These are phyloP conservation scores for Oscheius sp. DNA, from an alignment of 2,888 invertebrate species.

Conservation along the genomic window DNA sequence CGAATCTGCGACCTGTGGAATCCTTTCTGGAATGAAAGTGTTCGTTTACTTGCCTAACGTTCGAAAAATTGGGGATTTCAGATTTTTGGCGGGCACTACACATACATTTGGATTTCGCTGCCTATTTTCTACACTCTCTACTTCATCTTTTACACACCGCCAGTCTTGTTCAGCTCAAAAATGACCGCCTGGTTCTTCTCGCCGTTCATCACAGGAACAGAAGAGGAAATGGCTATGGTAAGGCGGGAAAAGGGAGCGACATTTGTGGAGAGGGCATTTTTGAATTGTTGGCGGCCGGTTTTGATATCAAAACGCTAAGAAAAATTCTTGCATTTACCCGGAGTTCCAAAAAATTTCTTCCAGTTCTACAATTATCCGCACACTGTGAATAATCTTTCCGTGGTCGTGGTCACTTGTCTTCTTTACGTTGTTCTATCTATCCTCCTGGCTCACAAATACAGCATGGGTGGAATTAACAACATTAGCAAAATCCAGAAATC, in stretches of 20 bases:
- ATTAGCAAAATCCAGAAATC: neutral
- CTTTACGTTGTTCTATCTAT: slow-evolving; percentile 10
- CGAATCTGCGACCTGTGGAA: slow-evolving; percentile 40
- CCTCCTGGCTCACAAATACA: slow-evolving; percentile 4
- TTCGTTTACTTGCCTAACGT: neutral
- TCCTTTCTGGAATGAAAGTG: neutral
- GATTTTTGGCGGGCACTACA: slow-evolving; percentile 11
- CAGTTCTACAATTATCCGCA: slow-evolving; percentile 23
- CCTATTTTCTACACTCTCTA: slow-evolving; percentile 49
- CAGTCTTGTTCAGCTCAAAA: slow-evolving; percentile 51
- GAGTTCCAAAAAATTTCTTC: too few relatives aligned
- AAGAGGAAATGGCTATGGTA: slow-evolving; percentile 23
- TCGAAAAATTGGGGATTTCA: neutral
- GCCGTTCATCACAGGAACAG: slow-evolving; percentile 45
- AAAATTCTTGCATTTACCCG: too few relatives aligned
- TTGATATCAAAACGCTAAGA: too few relatives aligned
- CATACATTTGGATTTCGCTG: slow-evolving; percentile 37
- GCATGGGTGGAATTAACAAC: neutral
- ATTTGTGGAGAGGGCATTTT: neutral
- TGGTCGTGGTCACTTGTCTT: slow-evolving; percentile 15
- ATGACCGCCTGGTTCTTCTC: slow-evolving; percentile 60
- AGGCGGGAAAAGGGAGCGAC: too few relatives aligned
- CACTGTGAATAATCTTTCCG: slow-evolving; percentile 13
- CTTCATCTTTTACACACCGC: slow-evolving; percentile 52
- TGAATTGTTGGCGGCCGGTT: too few relatives aligned